phyloP scores from a whole-genome alignment of 2,113 vertebrate genomes.

The Miniopterus natalensis region DNA sequence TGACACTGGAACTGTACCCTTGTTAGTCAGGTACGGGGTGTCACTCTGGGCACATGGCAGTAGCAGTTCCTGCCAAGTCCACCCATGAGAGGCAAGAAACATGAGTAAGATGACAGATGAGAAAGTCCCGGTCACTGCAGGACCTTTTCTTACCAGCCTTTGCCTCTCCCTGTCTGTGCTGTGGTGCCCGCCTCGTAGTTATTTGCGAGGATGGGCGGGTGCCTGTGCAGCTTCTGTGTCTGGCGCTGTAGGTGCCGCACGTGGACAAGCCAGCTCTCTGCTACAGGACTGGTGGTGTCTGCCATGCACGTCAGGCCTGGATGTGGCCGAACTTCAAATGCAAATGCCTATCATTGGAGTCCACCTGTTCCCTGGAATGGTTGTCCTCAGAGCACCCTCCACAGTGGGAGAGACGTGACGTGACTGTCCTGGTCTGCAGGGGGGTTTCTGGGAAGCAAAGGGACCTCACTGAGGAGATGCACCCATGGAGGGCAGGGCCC shows the following conservation, averaged over 20 bases:
- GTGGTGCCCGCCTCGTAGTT: background rate
- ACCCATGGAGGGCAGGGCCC: background rate
- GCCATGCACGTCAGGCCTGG: background rate
- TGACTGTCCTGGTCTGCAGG: background rate
- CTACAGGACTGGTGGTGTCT: background rate
- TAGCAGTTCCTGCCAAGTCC: background rate
- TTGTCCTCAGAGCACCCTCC: background rate
- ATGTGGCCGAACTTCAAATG: background rate
- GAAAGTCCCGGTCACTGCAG: too few species aligned
- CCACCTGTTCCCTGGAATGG: background rate
- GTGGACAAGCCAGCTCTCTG: background rate
- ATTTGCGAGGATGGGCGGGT: rapidly evolving
- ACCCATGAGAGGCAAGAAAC: rapidly evolving
- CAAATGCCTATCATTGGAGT: background rate
- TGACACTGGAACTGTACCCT: background rate
- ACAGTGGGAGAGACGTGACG: rapidly evolving
- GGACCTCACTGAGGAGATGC: background rate
- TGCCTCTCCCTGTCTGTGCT: background rate
- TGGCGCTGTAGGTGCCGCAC: rapidly evolving
- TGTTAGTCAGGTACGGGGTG: background rate
- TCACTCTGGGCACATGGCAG: too few species aligned
- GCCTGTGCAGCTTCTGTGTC: background rate
- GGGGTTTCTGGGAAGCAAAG: background rate
- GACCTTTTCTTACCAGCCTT: background rate
- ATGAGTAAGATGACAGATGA: background rate